phyloP scores from a whole-genome alignment of 2,888 invertebrate species.

The Nephrotoma guestfalica region DNA sequence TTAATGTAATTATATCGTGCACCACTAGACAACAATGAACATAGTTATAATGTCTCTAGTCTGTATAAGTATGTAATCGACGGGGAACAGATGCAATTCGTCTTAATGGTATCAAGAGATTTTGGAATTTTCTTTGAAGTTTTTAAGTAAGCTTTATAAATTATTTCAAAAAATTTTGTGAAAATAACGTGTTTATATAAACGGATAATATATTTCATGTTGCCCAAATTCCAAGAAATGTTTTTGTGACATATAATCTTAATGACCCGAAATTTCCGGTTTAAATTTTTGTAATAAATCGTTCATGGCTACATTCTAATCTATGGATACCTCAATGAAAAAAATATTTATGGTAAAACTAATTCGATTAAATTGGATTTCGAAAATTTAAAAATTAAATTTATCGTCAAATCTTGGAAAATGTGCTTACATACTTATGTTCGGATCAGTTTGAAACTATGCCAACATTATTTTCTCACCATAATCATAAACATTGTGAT shows the following conservation, averaged over 20 bases:
- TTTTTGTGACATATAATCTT: not conserved
- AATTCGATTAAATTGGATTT: not conserved
- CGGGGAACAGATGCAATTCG: not conserved
- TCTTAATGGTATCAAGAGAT: not conserved
- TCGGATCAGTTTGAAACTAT: not conserved
- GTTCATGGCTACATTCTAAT: not conserved
- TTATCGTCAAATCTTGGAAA: not conserved
- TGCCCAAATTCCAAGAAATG: not conserved
- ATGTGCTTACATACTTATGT: not conserved
- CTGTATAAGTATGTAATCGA: not conserved
- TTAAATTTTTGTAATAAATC: not conserved
- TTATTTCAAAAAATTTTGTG: not conserved
- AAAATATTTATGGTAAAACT: not conserved
- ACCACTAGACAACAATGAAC: not conserved
- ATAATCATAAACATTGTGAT: not conserved
- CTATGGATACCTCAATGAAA: not conserved
- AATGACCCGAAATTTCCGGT: not conserved
- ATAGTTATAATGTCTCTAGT: not conserved
- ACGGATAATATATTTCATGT: not conserved
- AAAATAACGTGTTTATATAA: not conserved
- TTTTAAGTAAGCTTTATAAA: not conserved
- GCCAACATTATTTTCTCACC: not conserved
- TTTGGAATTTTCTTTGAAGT: not conserved
- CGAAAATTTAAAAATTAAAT: not conserved
- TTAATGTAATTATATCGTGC: not conserved